Base-by-base conservation (phyloP, 1,140 invertebrate species). In the Micrasema longulum region DNA sequence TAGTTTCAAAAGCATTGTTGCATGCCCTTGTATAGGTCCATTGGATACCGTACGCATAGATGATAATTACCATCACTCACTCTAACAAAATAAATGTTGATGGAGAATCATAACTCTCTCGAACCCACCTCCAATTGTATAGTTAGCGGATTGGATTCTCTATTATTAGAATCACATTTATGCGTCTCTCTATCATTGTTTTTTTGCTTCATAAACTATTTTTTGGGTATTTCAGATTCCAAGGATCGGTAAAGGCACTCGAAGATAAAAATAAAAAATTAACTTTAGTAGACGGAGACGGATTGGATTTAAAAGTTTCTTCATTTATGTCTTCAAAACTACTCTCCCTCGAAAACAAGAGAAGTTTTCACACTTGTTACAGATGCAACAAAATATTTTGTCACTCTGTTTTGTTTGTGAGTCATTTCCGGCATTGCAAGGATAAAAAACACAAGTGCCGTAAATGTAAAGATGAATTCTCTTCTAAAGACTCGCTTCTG, bases 201-300 rank as follows among this genome's bases (percentile, higher is more conserved):
- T n/a, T n/a, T n/a, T n/a, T n/a, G n/a, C n/a, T 53, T 53, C 53
- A 57, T 38, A 35, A 35, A 10, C 6, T 10, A 23, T 41, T 60
- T 60, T 20, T 41, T 60, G 35, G 12, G 36, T 38, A 38, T 60
- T 60, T 60, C 55, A 60, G 55, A 60, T 60, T 41, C 35, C 36
- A 22, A 31, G 7, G 20, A 14, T 57, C 53, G n/a, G 31, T 38
- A 41, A 35, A n/a, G 16, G 14, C 14, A 60, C 36, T 22, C n/a
- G 20, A 26, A 12, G 16, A 41, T 4, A 60, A 60, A 41, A 38
- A 16, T n/a, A 35, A 43, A 60, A 16, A 60, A 60, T 38, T 60
- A 4, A 60, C 12, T 41, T 60, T 41, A 18, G 36, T 38, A 18
- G 36, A 60, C 12, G 36, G 41, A 60, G 36, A 60, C 14, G 52